Evolutionary conservation across 1,140 invertebrate genomes (phyloP), one percentile per base, ranked within the genome.

Genomic region (Drosophila pectinifera): DNA sequence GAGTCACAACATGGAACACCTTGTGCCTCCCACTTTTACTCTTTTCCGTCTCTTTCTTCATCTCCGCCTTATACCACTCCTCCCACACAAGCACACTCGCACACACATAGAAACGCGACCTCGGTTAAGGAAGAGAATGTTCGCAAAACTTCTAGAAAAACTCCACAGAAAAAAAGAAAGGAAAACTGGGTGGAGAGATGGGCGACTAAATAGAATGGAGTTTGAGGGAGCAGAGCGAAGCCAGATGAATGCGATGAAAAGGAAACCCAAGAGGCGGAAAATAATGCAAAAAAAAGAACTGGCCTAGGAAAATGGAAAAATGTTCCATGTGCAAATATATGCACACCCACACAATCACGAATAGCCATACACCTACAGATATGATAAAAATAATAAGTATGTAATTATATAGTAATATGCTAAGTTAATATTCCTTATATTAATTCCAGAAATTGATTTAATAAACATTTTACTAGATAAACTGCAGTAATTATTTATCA

Each of bases 171-270:
- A 69, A 45, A 51, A 20, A 46, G 48, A 54, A 61, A 48, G 34
- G 46, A 54, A 45, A 48, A 46, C 22, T 14, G 39, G 26, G 51
- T 38, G 28, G 56, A 24, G 28, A 51, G 28, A 39, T 46, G 43
- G 34, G 13, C 7, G 36, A 45, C 16, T 14, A 26, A 18, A 13
- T 16, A 10, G n/a, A 3, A 1, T 18, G 26, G 42, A 31, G 42
- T 22, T 24, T 45, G n/a, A n/a, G 43, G 43, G 58, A 63, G 64
- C 11, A 24, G 31, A 64, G 56, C 28, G 83, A 88, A 88, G 84
- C 84, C 84, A 83, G 73, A 80, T 80, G 69, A 89, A 67, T 89
- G 77, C 62, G 62, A 56, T 74, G 73, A 81, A 79, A 75, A 81
- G 62, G 58, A 82, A 82, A 80, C 67, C 56, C 58, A 80, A 70